Evolutionary conservation across 2,888 invertebrate species (phyloP).

Genomic region (Hermaeophaga mercurialis): DNA sequence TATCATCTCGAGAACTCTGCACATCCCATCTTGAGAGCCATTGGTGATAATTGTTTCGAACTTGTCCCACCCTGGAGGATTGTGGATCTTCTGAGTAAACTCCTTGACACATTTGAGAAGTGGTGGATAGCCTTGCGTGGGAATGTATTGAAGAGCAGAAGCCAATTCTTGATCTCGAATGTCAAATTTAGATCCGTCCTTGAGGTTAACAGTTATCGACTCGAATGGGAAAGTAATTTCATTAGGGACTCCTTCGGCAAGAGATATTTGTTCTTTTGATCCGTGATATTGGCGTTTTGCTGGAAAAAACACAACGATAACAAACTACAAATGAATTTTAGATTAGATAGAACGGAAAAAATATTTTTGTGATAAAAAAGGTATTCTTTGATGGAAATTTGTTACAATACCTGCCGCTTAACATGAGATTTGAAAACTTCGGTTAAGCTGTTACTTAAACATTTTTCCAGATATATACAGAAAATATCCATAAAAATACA

Average conservation of each 20-base stretch:
- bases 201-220: conserved; percentile 64
- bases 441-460: no score
- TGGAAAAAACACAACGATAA: conserved; percentile 42
- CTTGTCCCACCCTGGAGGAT: conserved; percentile 67
- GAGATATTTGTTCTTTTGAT: conserved; percentile 62
- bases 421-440: no score
- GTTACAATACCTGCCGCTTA: no score
- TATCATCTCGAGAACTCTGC: conserved; percentile 74
- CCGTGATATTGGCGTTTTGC: conserved; percentile 61
- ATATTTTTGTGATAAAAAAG: background rate
- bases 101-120: conserved; percentile 65
- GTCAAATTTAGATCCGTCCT: conserved; percentile 61
- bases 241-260: conserved; percentile 78
- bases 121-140: conserved; percentile 70
- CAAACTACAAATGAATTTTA: no score
- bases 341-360: no score
- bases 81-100: conserved; percentile 68
- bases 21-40: conserved; percentile 80
- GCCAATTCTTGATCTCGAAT: conserved; percentile 66
- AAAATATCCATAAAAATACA: no score
- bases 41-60: conserved; percentile 71
- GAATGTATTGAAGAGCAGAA: conserved; percentile 75
- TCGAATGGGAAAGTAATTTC: conserved; percentile 73
- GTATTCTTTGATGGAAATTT: background rate
- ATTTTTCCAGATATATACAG: no score